Evolutionary conservation across 2,888 invertebrate genomes (phyloP).

Genomic region (Pachycephus smyrnensis): DNA sequence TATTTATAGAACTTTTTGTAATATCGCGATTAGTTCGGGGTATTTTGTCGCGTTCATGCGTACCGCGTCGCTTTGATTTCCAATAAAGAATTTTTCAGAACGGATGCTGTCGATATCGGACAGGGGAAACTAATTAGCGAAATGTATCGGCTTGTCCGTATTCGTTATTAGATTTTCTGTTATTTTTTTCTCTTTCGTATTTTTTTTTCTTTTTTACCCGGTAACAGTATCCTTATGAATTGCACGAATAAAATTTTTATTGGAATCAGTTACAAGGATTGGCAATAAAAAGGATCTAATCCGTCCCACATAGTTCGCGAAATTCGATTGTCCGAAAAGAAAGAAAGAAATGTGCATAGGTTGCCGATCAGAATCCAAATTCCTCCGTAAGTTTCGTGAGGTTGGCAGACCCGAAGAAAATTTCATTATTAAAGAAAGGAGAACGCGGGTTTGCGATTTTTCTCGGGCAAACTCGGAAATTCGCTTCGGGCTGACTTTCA

Average conservation of each 20-base stretch:
- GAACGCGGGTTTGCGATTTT: neutral
- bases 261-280: neutral
- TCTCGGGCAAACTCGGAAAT: constrained; percentile 12
- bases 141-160: constrained; percentile 9
- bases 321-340: neutral
- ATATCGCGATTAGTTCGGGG: constrained; percentile 31
- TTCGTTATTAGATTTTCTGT: neutral
- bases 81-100: constrained; percentile 23
- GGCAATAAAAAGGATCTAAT: neutral
- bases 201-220: neutral
- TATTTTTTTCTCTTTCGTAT: constrained; percentile 4
- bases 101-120: neutral
- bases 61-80: constrained; percentile 29
- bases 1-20: neutral
- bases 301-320: neutral
- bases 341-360: neutral
- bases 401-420: neutral
- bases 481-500: neutral
- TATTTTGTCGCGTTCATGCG: neutral
- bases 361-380: too few relatives aligned
- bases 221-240: neutral
- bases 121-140: constrained; percentile 27
- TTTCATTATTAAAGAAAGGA: constrained; percentile 19
- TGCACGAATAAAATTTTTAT: neutral
- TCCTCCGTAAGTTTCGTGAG: too few relatives aligned